Percentiles rank a stretch among this genome's conserved stretches.
Evolutionary conservation across 2,113 vertebrate genomes (phyloP).

Genomic region (Hippopotamus amphibius): DNA sequence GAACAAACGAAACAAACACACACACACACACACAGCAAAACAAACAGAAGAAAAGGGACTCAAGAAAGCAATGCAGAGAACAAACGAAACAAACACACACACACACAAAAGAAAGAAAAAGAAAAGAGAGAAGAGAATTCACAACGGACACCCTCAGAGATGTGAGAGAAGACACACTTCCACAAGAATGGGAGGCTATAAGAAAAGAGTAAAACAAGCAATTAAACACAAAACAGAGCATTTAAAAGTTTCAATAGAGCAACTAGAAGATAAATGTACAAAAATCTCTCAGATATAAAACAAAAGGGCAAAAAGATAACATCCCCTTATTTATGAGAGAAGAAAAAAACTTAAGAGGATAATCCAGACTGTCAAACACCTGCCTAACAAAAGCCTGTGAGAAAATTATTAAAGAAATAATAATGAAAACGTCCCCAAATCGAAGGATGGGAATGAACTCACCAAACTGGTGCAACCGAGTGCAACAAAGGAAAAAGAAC

Average conservation of each 20-base stretch:
- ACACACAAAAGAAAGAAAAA: no score
- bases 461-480: background rate
- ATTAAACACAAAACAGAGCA: background rate
- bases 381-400: background rate
- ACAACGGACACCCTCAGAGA: background rate
- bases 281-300: slow-evolving; percentile 15
- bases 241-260: background rate
- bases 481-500: background rate
- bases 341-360: slow-evolving; percentile 1
- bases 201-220: slow-evolving; percentile 45
- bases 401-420: slow-evolving; percentile 15
- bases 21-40: background rate
- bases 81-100: background rate
- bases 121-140: background rate
- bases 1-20: background rate
- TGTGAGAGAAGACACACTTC: background rate
- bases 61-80: background rate
- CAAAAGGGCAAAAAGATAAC: background rate
- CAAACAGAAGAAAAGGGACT: background rate
- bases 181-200: background rate
- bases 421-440: background rate
- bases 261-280: background rate
- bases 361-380: slow-evolving; percentile 5
- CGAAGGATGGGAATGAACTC: background rate
- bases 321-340: background rate